A percentile compares a stretch with the other conserved stretches of the same genome.
Evolutionary conservation across 2,888 invertebrate species (phyloP).

Genomic region (Tenthredo scrophulariae): DNA sequence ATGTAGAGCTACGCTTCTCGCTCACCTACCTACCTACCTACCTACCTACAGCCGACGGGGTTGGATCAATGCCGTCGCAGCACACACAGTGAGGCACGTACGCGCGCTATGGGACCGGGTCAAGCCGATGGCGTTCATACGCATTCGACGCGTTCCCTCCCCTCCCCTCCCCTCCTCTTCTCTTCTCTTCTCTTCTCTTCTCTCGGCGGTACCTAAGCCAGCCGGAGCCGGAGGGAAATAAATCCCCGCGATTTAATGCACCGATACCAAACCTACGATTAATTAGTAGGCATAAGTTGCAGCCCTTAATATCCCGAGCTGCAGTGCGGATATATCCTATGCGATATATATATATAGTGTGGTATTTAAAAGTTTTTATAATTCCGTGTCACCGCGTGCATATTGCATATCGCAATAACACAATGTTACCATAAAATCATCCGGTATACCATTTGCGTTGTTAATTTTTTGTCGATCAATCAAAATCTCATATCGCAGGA

Average conservation of each 20-base stretch:
- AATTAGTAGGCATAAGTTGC: too few species aligned
- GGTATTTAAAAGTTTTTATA: too few species aligned
- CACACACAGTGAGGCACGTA: constrained; percentile 29
- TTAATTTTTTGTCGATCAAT: background rate
- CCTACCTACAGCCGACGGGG: constrained; percentile 28
- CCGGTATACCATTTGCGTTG: background rate
- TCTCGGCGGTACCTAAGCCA: background rate
- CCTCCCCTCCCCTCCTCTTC: background rate
- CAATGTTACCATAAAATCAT: too few species aligned
- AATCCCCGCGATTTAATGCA: background rate
- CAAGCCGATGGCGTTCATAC: constrained; percentile 47
- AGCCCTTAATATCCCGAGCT: too few species aligned
- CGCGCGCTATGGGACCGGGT: constrained; percentile 47
- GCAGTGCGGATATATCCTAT: too few species aligned
- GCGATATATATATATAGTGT: too few species aligned
- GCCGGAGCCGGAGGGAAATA: too few species aligned
- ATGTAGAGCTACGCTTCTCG: background rate
- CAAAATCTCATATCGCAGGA: background rate
- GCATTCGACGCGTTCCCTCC: constrained; percentile 35
- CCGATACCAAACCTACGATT: too few species aligned
- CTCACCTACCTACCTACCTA: background rate
- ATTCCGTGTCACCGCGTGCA: too few species aligned
- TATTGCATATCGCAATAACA: too few species aligned
- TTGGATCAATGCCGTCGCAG: constrained; percentile 37
- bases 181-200: background rate